Evolutionary conservation across 2,797 vertebrate genomes (phyloP), one percentile per base, ranked within the genome.

Genomic region (Myripristis jacobus): DNA sequence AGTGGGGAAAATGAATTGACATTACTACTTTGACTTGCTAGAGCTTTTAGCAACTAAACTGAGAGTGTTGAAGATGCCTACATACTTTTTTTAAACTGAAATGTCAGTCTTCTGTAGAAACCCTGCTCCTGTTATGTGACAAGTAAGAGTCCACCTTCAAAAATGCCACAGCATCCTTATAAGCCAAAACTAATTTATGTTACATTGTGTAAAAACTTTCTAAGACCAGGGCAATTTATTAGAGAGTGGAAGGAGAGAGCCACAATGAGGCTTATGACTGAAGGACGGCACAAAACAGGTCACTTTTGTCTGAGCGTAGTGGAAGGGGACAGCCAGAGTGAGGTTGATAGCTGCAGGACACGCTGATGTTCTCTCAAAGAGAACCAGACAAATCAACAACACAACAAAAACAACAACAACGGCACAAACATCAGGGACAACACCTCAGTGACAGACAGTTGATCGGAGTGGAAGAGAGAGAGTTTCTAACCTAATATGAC

Each of bases 321-420:
- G 41, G 36, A 36, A 70, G 66, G 50, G 25, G 58, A 21, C 6
- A 29, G 27, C 29, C 52, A 9, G 18, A 53, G 44, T 48, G 36
- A 69, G 31, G 46, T 4, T 25, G 61, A 80, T 6, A 74, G 69
- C 43, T 72, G 31, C 79, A 54, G 50, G 64, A 74, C 56, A 80
- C 41, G 34, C 56, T 79, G 71, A 29, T 65, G 60, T 79, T 78
- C 58, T 65, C 79, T 78, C 12, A 27, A 15, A 77, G 70, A 85
- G 54, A 86, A 80, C 72, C 65, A 64, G 58, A 87, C 71, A 83
- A 66, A 63, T 70, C 57, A 80, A 83, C 73, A 82, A 89, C 75
- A 87, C 71, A 77, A 88, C 55, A 83, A 77, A 25, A 80, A 87
- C 69, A 84, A 82, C 55, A 76, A 80, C 70, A 82, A 79, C 79